A percentile compares a stretch with the other conserved stretches of the same genome.
phyloP scores from a whole-genome alignment of 2,113 vertebrate genomes.

The Saiga tatarica region DNA sequence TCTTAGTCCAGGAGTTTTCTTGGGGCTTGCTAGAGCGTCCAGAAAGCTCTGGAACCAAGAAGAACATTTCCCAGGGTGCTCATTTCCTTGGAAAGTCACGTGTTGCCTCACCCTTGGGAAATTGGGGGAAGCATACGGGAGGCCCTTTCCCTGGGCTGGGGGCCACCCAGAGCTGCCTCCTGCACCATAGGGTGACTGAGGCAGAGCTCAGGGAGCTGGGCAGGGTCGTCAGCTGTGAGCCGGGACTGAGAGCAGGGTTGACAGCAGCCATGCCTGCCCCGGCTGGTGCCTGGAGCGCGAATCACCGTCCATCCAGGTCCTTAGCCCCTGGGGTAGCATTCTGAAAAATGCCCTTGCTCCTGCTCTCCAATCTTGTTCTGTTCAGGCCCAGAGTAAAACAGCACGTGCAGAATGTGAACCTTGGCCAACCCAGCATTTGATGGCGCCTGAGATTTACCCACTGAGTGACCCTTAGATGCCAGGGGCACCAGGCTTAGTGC shows the following conservation, averaged over 20 bases:
- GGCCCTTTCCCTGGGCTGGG: background rate
- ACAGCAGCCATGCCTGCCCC: too few relatives aligned
- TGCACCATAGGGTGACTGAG: background rate
- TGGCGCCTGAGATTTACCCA: background rate
- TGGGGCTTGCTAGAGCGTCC: background rate
- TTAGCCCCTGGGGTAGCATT: background rate
- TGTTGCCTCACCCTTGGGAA: background rate
- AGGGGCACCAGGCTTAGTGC: background rate
- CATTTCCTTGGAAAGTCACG: background rate
- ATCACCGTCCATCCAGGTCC: background rate
- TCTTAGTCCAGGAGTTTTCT: background rate
- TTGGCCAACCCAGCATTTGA: background rate
- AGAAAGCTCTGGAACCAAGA: background rate
- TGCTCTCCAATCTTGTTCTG: background rate
- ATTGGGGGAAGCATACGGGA: background rate
- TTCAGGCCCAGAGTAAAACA: background rate
- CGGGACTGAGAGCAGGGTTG: background rate
- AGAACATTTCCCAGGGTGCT: background rate
- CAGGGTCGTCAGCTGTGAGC: background rate
- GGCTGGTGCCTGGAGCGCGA: fast-evolving
- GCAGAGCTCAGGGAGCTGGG: background rate
- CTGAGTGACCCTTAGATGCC: background rate
- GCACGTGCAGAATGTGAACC: background rate
- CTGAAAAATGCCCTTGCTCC: background rate
- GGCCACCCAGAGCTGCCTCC: background rate